Evolutionary conservation across 2,113 vertebrate species (phyloP).

Genomic region (Aspiorhynchus laticeps): DNA sequence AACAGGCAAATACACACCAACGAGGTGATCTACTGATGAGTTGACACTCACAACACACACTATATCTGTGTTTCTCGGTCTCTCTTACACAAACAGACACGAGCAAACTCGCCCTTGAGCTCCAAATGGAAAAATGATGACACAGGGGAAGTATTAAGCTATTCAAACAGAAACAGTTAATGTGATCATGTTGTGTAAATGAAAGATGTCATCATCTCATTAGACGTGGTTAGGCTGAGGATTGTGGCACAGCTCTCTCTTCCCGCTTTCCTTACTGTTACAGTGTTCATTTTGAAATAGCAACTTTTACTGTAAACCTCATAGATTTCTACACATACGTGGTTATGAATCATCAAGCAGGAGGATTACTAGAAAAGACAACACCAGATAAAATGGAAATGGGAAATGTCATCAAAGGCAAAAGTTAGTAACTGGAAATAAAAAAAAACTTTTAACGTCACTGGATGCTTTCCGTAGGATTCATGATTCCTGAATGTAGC

Average conservation of each 20-base stretch:
- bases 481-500: neutral
- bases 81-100: neutral
- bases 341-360: neutral
- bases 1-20: constrained; percentile 46
- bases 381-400: neutral
- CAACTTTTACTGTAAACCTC: neutral
- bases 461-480: neutral
- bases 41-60: constrained; percentile 18
- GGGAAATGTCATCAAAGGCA: neutral
- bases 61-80: neutral
- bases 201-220: neutral
- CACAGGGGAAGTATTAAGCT: neutral
- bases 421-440: neutral
- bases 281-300: neutral
- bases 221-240: neutral
- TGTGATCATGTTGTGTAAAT: neutral
- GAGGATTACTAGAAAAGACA: neutral
- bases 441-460: neutral
- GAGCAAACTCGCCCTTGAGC: neutral
- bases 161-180: neutral
- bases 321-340: neutral
- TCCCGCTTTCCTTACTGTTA: neutral
- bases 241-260: neutral
- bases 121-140: constrained; percentile 14
- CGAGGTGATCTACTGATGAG: constrained; percentile 28